These are phyloP conservation scores for Ammodytes marinus DNA, from an alignment of 2,113 vertebrate species.

Conservation along the genomic window DNA sequence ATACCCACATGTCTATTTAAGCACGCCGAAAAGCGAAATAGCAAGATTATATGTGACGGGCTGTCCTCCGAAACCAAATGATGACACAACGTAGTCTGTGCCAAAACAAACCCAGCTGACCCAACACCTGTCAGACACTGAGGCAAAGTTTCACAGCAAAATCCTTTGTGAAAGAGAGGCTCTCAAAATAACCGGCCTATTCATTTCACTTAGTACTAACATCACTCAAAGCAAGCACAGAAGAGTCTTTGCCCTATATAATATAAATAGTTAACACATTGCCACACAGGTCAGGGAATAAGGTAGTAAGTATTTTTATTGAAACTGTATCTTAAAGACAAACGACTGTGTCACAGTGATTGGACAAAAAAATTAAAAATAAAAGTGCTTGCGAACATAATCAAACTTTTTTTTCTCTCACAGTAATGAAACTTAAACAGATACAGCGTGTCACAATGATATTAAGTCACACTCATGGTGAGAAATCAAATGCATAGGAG, in stretches of 20 bases:
- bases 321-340: constrained; percentile 53
- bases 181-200: constrained; percentile 49
- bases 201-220: constrained; percentile 23
- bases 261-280: constrained; percentile 9
- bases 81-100: background rate
- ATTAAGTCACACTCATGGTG: constrained; percentile 34
- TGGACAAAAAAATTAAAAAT: constrained; percentile 49
- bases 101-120: background rate
- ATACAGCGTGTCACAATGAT: constrained; percentile 35
- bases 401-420: constrained; percentile 31
- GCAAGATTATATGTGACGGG: background rate
- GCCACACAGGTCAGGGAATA: constrained; percentile 49
- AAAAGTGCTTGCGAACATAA: constrained; percentile 65
- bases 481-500: constrained; percentile 62
- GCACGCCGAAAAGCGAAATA: background rate
- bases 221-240: background rate
- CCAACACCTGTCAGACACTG: constrained; percentile 1
- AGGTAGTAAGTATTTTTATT: constrained; percentile 69
- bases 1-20: background rate
- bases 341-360: constrained; percentile 71
- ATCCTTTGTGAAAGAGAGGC: constrained; percentile 4
- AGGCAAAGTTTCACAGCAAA: background rate
- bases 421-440: constrained; percentile 25
- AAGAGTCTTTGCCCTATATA: background rate
- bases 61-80: background rate